Conservation (phyloP, 2,888 invertebrate genomes). For the Theodoxus fluviatilis region DNA sequence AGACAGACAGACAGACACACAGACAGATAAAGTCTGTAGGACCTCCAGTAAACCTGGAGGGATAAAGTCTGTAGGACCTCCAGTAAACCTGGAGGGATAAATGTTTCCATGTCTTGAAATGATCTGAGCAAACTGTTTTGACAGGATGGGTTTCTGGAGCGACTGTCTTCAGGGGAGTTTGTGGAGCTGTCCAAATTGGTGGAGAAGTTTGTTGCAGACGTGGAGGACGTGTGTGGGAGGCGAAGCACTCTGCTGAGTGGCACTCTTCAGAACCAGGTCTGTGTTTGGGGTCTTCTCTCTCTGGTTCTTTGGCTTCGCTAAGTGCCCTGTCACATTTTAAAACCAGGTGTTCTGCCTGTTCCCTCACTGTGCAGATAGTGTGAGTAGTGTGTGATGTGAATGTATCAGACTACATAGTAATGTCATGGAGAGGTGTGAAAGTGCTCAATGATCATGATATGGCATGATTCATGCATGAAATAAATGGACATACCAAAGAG, state of each 20-base stretch:
- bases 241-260: slow-evolving; percentile 79
- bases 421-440: too few relatives aligned
- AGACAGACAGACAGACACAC: too few relatives aligned
- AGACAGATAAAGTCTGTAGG: too few relatives aligned
- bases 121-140: slow-evolving; percentile 26
- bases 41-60: not conserved
- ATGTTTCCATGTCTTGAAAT: not conserved
- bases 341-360: slow-evolving; percentile 6
- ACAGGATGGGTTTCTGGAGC: slow-evolving; percentile 71
- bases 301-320: not conserved
- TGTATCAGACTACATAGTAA: too few relatives aligned
- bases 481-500: too few relatives aligned
- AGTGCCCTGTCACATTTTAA: not conserved
- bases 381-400: too few relatives aligned
- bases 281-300: slow-evolving; percentile 11
- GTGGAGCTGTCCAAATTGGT: slow-evolving; percentile 79
- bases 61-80: not conserved
- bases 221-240: slow-evolving; percentile 71
- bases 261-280: slow-evolving; percentile 77
- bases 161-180: slow-evolving; percentile 80
- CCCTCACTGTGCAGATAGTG: too few relatives aligned
- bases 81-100: not conserved
- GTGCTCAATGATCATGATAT: too few relatives aligned
- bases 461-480: too few relatives aligned
- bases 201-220: slow-evolving; percentile 79